phyloP scores from a whole-genome alignment of 1,140 invertebrate genomes.

The Delia radicum region DNA sequence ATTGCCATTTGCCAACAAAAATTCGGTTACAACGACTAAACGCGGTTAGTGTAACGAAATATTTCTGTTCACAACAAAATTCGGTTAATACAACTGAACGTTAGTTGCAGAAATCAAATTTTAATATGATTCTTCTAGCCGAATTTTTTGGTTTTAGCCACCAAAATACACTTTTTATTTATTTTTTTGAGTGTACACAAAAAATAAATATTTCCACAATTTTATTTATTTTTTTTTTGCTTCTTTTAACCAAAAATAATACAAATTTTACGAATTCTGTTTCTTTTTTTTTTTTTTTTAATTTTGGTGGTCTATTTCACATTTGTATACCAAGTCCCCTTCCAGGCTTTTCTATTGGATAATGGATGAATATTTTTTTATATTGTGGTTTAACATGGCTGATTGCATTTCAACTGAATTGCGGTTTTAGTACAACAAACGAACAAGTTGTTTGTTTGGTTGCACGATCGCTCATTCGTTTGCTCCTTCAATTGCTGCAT shows the following conservation, averaged over 20 bases:
- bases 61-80: no score
- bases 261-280: no score
- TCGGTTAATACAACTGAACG: background rate
- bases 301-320: background rate
- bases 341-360: background rate
- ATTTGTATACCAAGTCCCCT: background rate
- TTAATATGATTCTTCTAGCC: background rate
- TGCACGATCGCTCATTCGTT: background rate
- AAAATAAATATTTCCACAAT: no score
- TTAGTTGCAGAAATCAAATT: background rate
- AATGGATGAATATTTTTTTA: constrained; percentile 8
- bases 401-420: constrained; percentile 22
- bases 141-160: no score
- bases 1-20: no score
- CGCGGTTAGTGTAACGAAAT: no score
- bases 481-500: background rate
- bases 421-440: constrained; percentile 15
- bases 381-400: constrained; percentile 16
- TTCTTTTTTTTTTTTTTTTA: no score
- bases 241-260: no score
- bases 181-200: no score
- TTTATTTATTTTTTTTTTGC: no score
- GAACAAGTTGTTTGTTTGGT: background rate
- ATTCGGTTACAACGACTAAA: no score
- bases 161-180: no score